Percentiles rank a stretch among this genome's conserved stretches.
These are phyloP conservation scores for Orientallactaga bullata DNA, from an alignment of 2,113 vertebrate species.

Conservation along the genomic window DNA sequence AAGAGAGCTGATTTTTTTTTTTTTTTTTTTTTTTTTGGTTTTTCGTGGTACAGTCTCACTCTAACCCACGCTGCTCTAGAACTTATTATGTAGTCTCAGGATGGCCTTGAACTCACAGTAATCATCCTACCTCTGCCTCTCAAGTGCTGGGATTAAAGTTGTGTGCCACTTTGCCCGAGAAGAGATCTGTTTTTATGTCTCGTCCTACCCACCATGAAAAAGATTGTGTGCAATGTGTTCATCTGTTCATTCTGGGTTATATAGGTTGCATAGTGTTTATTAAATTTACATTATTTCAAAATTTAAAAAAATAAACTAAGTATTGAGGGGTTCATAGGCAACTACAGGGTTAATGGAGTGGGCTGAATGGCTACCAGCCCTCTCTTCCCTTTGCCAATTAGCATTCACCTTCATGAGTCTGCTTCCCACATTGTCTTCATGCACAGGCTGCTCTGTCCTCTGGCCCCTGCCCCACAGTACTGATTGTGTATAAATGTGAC, in stretches of 20 bases:
- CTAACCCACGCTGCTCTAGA: too few relatives aligned
- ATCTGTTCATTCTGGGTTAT: neutral
- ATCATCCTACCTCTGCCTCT: too few relatives aligned
- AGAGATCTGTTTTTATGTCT: neutral
- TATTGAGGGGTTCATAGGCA: neutral
- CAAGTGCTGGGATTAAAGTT: too few relatives aligned
- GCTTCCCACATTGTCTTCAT: neutral
- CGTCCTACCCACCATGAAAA: accelerated
- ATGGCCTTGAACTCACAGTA: too few relatives aligned
- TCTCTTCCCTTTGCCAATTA: neutral
- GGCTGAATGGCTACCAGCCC: neutral
- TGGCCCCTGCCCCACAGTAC: neutral
- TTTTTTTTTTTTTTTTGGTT: too few relatives aligned
- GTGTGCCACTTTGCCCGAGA: too few relatives aligned
- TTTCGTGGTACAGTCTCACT: too few relatives aligned
- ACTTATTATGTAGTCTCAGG: too few relatives aligned
- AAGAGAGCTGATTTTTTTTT: too few relatives aligned
- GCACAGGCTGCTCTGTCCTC: neutral
- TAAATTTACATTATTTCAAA: neutral
- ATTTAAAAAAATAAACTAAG: neutral
- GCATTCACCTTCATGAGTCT: neutral
- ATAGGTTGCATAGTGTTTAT: neutral
- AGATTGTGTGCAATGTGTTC: neutral
- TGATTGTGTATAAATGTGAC: neutral
- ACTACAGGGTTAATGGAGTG: neutral